Conservation (phyloP, 2,888 invertebrate species). For the Calliphora vomitoria region DNA sequence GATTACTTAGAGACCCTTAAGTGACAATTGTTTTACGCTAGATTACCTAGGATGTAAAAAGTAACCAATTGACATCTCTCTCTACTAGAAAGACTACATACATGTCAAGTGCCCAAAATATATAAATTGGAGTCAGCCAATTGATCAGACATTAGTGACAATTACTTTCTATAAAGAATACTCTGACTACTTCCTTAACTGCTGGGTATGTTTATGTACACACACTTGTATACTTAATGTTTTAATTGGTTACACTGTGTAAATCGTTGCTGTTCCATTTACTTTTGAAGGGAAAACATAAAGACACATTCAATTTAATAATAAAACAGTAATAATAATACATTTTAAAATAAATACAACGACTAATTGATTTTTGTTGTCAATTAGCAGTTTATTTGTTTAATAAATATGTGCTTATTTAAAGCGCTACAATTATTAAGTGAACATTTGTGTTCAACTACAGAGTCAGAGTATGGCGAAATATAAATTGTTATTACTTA, state of each 20-base stretch:
- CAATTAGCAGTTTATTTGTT: slow-evolving; percentile 60
- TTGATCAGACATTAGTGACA: no score
- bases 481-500: no score
- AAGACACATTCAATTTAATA: slow-evolving; percentile 22
- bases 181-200: no score
- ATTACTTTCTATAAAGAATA: no score
- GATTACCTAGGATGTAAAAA: no score
- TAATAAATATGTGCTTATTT: slow-evolving; percentile 26
- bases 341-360: slow-evolving; percentile 37
- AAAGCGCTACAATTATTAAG: slow-evolving; percentile 8
- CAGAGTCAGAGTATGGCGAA: background rate
- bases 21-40: no score
- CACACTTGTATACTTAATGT: slow-evolving; percentile 20
- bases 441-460: background rate
- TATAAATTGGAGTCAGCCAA: no score
- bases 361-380: slow-evolving; percentile 64
- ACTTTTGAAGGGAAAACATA: slow-evolving; percentile 9
- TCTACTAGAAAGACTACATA: no score
- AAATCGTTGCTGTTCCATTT: slow-evolving; percentile 12
- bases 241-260: slow-evolving; percentile 48
- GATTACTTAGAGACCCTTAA: no score
- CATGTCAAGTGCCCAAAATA: no score
- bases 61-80: no score
- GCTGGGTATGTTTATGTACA: no score
- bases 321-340: slow-evolving; percentile 39